Conservation (phyloP, 35 echinoderm and acorn worm species). For the Apostichopus japonicus region DNA sequence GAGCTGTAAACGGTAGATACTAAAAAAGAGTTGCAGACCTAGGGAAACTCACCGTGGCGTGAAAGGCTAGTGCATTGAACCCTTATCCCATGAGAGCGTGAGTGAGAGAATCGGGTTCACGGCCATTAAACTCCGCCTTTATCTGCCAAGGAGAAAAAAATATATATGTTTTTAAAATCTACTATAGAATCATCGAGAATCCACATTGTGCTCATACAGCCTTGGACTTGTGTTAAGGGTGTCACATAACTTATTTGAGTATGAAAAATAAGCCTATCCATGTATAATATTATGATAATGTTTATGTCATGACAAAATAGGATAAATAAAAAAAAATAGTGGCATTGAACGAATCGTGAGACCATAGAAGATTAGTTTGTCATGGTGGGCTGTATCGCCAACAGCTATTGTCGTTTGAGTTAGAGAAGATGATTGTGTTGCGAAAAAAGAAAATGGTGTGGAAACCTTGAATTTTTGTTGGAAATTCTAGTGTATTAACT, state of each 20-base stretch:
- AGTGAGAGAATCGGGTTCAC: conserved; percentile 2
- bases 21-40: conserved; percentile 33
- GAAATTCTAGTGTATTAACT: not conserved
- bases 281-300: conserved; percentile 41
- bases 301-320: conserved; percentile 54
- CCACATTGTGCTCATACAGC: conserved; percentile 20
- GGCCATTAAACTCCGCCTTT: conserved; percentile 44
- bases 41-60: conserved; percentile 26
- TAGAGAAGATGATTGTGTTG: not conserved
- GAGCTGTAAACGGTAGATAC: conserved; percentile 23
- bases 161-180: not conserved
- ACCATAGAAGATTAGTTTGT: conserved; percentile 12
- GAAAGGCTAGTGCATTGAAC: conserved; percentile 49
- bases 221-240: conserved; percentile 18
- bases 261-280: conserved; percentile 38
- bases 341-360: conserved; percentile 6
- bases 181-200: not conserved
- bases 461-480: not conserved
- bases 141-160: not conserved
- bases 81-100: conserved; percentile 7
- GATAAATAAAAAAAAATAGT: not conserved
- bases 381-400: not conserved
- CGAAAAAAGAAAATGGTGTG: not conserved
- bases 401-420: not conserved
- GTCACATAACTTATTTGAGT: conserved; percentile 22